Evolutionary conservation across 2,797 vertebrate genomes (phyloP).

Genomic region (Pipistrellus pygmaeus): DNA sequence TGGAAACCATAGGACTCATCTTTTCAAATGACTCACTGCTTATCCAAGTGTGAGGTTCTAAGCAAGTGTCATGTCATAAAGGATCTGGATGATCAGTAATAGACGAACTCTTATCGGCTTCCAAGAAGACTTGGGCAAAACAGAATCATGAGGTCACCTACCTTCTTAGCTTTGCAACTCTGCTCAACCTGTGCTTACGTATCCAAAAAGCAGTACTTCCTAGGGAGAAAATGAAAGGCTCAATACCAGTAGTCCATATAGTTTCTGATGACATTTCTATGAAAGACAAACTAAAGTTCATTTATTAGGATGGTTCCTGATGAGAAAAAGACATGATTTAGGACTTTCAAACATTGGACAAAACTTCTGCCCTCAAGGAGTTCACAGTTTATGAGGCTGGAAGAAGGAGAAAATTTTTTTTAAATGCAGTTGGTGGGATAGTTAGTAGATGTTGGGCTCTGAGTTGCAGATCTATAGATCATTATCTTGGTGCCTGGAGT

Average conservation of each 20-base stretch:
- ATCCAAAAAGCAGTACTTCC: neutral
- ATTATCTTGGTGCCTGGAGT: neutral
- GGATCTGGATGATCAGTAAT: neutral
- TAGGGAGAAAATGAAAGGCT: neutral
- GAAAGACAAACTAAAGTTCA: slow-evolving; percentile 38
- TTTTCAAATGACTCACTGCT: slow-evolving; percentile 30
- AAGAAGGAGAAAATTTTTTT: neutral
- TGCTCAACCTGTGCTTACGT: neutral
- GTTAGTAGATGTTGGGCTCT: neutral
- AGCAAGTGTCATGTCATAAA: neutral
- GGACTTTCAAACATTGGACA: neutral
- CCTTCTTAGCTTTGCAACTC: slow-evolving; percentile 22
- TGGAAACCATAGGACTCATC: neutral
- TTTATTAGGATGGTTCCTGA: neutral
- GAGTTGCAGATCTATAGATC: neutral
- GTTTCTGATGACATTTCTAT: neutral
- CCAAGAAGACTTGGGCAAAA: slow-evolving; percentile 13
- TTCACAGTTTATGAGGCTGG: neutral
- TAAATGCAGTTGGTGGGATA: neutral
- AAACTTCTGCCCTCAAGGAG: neutral
- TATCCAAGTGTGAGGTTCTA: neutral
- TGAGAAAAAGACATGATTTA: neutral
- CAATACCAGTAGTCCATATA: neutral
- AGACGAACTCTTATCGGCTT: slow-evolving; percentile 15
- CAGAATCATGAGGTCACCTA: neutral